phyloP scores from a whole-genome alignment of 2,113 vertebrate species.

The Aegypius monachus region DNA sequence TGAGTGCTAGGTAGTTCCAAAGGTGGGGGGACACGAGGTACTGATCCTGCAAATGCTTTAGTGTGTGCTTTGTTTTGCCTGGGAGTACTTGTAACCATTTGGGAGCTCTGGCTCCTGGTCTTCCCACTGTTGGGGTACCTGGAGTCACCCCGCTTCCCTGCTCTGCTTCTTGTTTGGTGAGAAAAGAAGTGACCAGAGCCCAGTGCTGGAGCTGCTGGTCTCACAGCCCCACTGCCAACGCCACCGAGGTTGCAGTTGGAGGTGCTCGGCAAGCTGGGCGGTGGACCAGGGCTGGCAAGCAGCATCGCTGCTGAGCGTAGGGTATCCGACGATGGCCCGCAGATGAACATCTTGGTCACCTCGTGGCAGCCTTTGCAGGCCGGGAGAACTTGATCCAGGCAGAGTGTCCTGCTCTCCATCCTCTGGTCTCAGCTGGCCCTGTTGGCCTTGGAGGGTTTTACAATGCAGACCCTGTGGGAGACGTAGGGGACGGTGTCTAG shows the following conservation, averaged over 20 bases:
- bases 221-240: background rate
- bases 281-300: background rate
- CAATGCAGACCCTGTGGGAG: background rate
- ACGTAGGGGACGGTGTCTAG: background rate
- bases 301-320: background rate
- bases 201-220: background rate
- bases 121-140: background rate
- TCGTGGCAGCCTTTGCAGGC: background rate
- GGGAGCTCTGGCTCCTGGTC: background rate
- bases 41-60: background rate
- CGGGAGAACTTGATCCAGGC: background rate
- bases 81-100: background rate
- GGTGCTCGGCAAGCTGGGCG: background rate
- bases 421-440: background rate
- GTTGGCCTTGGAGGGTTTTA: background rate
- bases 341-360: background rate
- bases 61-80: background rate
- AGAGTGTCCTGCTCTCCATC: background rate
- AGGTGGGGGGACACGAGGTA: rapidly evolving
- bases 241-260: rapidly evolving
- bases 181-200: background rate
- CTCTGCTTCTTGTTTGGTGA: background rate
- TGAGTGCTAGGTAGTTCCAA: background rate
- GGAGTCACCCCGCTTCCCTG: background rate
- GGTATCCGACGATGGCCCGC: too few species aligned